Evolutionary conservation across 2,888 invertebrate species (phyloP), one percentile per base, ranked within the genome.

Genomic region (Dicyrtomina minuta): DNA sequence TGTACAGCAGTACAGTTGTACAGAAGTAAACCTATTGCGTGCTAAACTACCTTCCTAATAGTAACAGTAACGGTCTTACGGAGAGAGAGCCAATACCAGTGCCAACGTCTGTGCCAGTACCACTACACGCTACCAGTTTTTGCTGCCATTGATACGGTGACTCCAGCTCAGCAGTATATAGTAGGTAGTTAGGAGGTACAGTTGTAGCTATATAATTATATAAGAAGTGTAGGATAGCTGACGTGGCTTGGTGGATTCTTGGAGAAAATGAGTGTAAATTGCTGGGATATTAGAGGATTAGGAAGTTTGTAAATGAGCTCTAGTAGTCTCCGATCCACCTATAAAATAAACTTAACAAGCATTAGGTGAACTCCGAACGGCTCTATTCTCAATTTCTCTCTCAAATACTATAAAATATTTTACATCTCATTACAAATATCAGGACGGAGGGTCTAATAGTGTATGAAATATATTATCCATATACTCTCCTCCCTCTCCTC

Each of bases 261-360:
- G 58, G 46, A 62, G 56, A 62, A 72, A 72, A 73, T 68, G 73
- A 74, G 74, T 76, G 74, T 72, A 76, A 76, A 76, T 76, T 76
- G 74, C 67, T 43, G 68, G 72, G 72, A 74, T 74, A 76, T 76
- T 76, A 74, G 70, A 71, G 76, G 76, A 74, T 76, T 76, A 76
- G 74, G 71, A 76, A 76, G 70, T 76, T 76, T 76, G 73, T 76
- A 76, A 76, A 76, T 76, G 76, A 74, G 74, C 71, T 71, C 72
- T 68, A 69, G 59, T 70, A 68, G 62, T 46, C 22, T 64, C 60
- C 55, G 51, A 66, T 70, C 58, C 67, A 49, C 62, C 64, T 62
- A 67, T 67, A 67, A 70, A 70, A 70, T 70, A 70, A 55, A 65
- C 55, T 65, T 65, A 46, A 62, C 62, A 62, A 62, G 62, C 62